These are phyloP conservation scores for Helogale parvula DNA, from an alignment of 2,113 vertebrate species.

Conservation along the genomic window DNA sequence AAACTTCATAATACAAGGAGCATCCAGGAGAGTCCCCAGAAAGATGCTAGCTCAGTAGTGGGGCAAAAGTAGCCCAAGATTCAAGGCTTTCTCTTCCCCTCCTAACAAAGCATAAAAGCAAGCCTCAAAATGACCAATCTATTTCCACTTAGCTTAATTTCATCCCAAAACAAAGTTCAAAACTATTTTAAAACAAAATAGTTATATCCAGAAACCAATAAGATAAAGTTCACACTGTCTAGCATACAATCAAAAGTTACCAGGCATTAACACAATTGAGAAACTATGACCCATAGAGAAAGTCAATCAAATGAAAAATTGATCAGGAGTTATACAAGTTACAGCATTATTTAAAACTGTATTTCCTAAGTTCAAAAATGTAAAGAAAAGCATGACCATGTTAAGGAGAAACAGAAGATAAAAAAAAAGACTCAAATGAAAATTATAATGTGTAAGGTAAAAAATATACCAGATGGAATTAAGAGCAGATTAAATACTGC, in stretches of 20 bases:
- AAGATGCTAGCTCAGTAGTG: background rate
- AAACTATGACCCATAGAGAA: background rate
- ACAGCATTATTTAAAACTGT: background rate
- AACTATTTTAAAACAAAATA: background rate
- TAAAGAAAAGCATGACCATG: background rate
- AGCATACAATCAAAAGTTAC: background rate
- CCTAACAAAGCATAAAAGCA: background rate
- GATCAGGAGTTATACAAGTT: background rate
- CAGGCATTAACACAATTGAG: background rate
- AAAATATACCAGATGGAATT: background rate
- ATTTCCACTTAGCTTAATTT: slow-evolving; percentile 7
- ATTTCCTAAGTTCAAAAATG: background rate
- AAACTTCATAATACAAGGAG: background rate
- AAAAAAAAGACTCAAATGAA: background rate
- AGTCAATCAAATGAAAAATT: background rate
- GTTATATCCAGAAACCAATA: background rate
- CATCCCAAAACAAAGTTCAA: background rate
- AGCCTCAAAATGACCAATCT: background rate
- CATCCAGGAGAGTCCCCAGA: background rate
- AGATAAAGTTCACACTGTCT: background rate
- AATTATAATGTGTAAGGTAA: background rate
- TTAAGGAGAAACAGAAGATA: background rate
- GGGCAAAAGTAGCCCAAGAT: background rate
- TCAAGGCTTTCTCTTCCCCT: background rate
- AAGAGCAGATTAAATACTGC: background rate